Percentiles rank a stretch among this genome's conserved stretches.
Conservation (phyloP, 2,888 invertebrate genomes). For the Micropterix aruncella region DNA sequence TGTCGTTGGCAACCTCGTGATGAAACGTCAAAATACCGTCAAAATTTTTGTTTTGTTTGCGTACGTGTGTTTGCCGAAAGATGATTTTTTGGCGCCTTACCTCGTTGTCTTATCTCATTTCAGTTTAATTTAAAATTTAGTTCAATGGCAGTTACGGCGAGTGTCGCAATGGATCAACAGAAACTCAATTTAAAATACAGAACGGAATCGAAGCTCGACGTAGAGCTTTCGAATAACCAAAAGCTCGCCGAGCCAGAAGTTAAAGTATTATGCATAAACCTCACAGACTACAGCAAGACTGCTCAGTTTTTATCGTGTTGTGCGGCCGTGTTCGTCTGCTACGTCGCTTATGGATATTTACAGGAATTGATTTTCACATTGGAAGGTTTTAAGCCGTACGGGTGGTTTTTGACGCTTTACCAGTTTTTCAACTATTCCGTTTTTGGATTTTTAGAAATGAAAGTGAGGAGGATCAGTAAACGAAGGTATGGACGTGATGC, state of each 20-base stretch:
- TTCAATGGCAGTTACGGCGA: too few species aligned
- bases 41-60: too few species aligned
- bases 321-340: constrained; percentile 72
- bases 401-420: constrained; percentile 83
- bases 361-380: constrained; percentile 85
- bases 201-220: not conserved
- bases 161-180: too few species aligned
- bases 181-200: too few species aligned
- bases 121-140: too few species aligned
- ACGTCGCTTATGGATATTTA: constrained; percentile 81
- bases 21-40: too few species aligned
- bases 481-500: too few species aligned
- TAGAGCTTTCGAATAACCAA: not conserved
- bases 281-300: constrained; percentile 48
- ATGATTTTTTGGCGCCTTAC: too few species aligned
- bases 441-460: constrained; percentile 66
- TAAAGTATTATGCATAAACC: constrained; percentile 59
- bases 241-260: constrained; percentile 25
- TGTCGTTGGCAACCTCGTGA: too few species aligned
- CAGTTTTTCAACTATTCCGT: constrained; percentile 79
- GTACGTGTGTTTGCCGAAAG: too few species aligned
- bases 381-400: constrained; percentile 79
- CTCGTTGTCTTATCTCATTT: too few species aligned
- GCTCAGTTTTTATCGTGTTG: constrained; percentile 67
- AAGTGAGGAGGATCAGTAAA: constrained; percentile 42